These are phyloP conservation scores for Mastomys natalensis DNA, from an alignment of 2,113 vertebrate genomes.

Conservation along the genomic window DNA sequence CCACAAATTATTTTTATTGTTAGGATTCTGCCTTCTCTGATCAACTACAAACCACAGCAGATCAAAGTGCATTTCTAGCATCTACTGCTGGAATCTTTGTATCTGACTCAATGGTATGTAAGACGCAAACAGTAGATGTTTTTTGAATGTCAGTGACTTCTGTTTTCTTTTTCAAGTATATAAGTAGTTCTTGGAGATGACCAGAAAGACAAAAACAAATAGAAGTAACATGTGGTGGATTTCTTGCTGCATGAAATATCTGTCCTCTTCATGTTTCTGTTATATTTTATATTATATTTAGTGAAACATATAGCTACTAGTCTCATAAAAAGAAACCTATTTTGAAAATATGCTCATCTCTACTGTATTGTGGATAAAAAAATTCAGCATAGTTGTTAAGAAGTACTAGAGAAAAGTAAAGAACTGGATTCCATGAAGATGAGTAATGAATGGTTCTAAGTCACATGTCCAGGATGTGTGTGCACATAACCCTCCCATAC, in stretches of 20 bases:
- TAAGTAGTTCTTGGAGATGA: not conserved
- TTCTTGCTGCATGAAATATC: not conserved
- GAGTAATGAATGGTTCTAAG: not conserved
- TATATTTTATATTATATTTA: conserved; percentile 40
- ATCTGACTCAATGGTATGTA: not conserved
- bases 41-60: not conserved
- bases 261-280: not conserved
- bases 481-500: not conserved
- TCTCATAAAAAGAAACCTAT: not conserved
- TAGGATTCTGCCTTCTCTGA: conserved; percentile 58
- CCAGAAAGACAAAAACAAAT: not conserved
- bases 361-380: not conserved
- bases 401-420: not conserved
- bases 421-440: not conserved
- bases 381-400: not conserved
- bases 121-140: not conserved
- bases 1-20: conserved; percentile 58
- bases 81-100: not conserved
- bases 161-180: conserved; percentile 19
- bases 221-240: not conserved
- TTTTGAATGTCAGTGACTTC: not conserved
- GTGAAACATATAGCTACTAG: not conserved
- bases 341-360: not conserved
- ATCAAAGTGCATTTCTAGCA: not conserved
- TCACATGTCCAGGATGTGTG: not conserved